A percentile compares a stretch with the other conserved stretches of the same genome.
These are phyloP conservation scores for Euwallacea fornicatus DNA, from an alignment of 1,140 invertebrate genomes.

Conservation along the genomic window DNA sequence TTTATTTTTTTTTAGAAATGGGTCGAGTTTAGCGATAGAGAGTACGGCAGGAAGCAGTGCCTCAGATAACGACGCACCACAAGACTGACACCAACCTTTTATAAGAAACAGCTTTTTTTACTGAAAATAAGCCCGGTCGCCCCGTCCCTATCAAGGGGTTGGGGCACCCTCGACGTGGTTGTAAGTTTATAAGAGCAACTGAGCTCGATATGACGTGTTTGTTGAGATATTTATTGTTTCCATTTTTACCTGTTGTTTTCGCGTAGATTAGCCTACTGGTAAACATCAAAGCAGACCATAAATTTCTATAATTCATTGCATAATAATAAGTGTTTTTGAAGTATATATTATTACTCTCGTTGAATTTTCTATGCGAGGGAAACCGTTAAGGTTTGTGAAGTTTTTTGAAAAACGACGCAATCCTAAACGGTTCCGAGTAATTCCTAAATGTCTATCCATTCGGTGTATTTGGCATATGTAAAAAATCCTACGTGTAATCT, in stretches of 20 bases:
- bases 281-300: constrained; percentile 50
- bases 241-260: constrained; percentile 37
- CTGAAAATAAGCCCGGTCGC: constrained; percentile 28
- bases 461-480: constrained; percentile 53
- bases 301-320: constrained; percentile 38
- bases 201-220: constrained; percentile 51
- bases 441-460: constrained; percentile 46
- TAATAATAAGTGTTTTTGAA: constrained; percentile 46
- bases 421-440: too few species aligned
- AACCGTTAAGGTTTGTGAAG: neutral
- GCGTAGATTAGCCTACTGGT: constrained; percentile 41
- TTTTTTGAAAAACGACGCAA: too few species aligned
- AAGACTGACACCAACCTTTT: constrained; percentile 53
- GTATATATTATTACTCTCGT: constrained; percentile 45
- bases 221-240: constrained; percentile 51
- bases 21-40: constrained; percentile 23
- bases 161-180: constrained; percentile 41
- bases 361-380: constrained; percentile 22
- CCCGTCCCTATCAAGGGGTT: neutral
- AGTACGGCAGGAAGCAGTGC: constrained; percentile 47
- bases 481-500: constrained; percentile 53
- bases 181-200: constrained; percentile 44
- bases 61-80: constrained; percentile 50
- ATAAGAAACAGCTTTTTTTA: constrained; percentile 50
- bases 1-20: constrained; percentile 17